Percentiles rank a stretch among this genome's conserved stretches.
phyloP scores from a whole-genome alignment of 2,797 vertebrate genomes.

The Sebastes elongatus region DNA sequence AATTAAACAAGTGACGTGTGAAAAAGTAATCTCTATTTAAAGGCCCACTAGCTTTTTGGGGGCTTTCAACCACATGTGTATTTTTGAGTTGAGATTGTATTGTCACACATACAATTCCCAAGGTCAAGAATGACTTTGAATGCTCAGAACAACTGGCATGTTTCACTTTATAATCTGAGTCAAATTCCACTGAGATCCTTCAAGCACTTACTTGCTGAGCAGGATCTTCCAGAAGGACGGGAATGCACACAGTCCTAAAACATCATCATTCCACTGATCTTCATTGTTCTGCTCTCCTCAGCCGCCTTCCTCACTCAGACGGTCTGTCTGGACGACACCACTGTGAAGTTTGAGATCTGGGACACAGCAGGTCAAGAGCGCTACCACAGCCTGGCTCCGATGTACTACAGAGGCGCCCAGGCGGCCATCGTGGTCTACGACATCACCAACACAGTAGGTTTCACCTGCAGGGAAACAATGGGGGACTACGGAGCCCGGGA shows the following conservation, averaged over 20 bases:
- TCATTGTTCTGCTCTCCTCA: slow-evolving; percentile 56
- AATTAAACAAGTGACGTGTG: no score
- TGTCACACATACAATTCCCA: background rate
- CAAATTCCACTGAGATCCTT: background rate
- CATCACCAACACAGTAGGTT: slow-evolving; percentile 92
- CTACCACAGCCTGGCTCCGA: slow-evolving; percentile 96
- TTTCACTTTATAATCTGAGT: background rate
- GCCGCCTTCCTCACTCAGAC: slow-evolving; percentile 97
- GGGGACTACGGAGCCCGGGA: background rate
- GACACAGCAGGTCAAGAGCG: slow-evolving; percentile 96
- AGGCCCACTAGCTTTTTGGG: background rate
- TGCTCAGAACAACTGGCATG: background rate
- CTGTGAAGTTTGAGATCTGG: slow-evolving; percentile 98
- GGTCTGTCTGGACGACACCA: slow-evolving; percentile 94
- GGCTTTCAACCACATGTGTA: background rate
- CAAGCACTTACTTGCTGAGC: background rate
- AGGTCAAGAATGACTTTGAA: background rate
- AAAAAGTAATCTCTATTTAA: background rate
- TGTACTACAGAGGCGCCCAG: slow-evolving; percentile 96
- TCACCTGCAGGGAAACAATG: background rate
- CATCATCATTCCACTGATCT: background rate
- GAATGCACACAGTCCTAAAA: background rate
- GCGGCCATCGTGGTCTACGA: slow-evolving; percentile 97
- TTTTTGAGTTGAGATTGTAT: background rate
- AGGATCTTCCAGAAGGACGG: background rate